Evolutionary conservation across 1,140 invertebrate species (phyloP).

Genomic region (Chrysomallon squamiferum): DNA sequence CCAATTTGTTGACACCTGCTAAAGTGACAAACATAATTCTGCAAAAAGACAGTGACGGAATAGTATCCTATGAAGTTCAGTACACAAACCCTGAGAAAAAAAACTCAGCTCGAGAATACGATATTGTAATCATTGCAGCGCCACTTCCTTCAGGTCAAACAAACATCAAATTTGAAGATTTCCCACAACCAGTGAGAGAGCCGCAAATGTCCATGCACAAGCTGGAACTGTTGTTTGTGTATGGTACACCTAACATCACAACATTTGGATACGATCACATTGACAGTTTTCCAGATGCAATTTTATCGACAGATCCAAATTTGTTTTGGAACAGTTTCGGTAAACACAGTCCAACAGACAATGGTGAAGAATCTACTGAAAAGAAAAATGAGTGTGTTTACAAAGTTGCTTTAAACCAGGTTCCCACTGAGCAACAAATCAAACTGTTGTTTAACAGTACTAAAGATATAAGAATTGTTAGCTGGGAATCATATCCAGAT

Average conservation of each 20-base stretch:
- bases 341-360: conserved; percentile 61
- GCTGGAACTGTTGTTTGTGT: conserved; percentile 70
- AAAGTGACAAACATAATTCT: conserved; percentile 53
- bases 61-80: conserved; percentile 34
- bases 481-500: conserved; percentile 74
- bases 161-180: conserved; percentile 63
- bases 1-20: conserved; percentile 58
- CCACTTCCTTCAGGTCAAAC: conserved; percentile 66
- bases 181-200: conserved; percentile 47
- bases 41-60: conserved; percentile 30
- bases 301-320: conserved; percentile 66
- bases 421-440: conserved; percentile 63
- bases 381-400: conserved; percentile 65
- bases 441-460: conserved; percentile 66
- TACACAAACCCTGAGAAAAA: conserved; percentile 20
- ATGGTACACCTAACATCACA: conserved; percentile 65
- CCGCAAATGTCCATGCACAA: conserved; percentile 65
- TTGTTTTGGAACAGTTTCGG: conserved; percentile 63
- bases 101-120: conserved; percentile 59
- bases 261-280: conserved; percentile 63
- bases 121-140: conserved; percentile 71
- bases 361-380: conserved; percentile 13
- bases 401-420: conserved; percentile 57
- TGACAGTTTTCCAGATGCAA: conserved; percentile 45
- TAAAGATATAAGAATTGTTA: conserved; percentile 54